A percentile compares a stretch with the other conserved stretches of the same genome.
Evolutionary conservation across 2,113 vertebrate genomes (phyloP).

Genomic region (Seriola quinqueradiata): DNA sequence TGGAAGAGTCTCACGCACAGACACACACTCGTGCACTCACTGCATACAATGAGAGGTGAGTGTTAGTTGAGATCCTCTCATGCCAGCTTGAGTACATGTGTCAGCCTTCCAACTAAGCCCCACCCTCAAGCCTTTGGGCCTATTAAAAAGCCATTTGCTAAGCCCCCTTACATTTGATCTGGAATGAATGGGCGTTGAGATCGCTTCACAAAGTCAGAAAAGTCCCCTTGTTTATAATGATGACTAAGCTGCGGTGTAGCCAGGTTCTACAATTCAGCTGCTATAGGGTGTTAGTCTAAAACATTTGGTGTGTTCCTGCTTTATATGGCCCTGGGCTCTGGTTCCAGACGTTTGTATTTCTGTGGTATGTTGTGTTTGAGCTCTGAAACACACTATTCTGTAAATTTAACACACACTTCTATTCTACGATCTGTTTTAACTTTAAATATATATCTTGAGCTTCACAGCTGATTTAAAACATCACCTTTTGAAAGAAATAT

Average conservation of each 20-base stretch:
- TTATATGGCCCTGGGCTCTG: neutral
- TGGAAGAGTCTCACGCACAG: neutral
- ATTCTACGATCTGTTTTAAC: constrained; percentile 3
- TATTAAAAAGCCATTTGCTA: constrained; percentile 95
- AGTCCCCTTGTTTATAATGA: constrained; percentile 76
- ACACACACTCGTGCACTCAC: neutral
- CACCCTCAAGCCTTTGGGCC: constrained; percentile 82
- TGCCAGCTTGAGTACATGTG: constrained; percentile 67
- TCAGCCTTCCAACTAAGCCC: constrained; percentile 37
- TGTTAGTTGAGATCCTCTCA: constrained; percentile 85
- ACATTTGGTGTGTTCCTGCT: constrained; percentile 1
- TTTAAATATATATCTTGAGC: neutral
- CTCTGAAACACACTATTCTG: neutral
- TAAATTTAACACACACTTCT: constrained; percentile 1
- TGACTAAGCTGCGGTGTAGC: constrained; percentile 76
- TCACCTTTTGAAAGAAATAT: neutral
- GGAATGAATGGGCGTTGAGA: constrained; percentile 90
- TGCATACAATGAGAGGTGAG: constrained; percentile 81
- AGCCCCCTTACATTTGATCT: constrained; percentile 88
- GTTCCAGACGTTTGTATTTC: constrained; percentile 36
- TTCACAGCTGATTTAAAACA: neutral
- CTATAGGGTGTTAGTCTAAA: neutral
- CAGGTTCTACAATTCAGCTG: constrained; percentile 69
- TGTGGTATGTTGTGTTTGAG: constrained; percentile 6
- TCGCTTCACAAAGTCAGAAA: constrained; percentile 79